These are phyloP conservation scores for Phenganax stokvisi DNA, from an alignment of 92 coral and sea anemone genomes.

Conservation along the genomic window DNA sequence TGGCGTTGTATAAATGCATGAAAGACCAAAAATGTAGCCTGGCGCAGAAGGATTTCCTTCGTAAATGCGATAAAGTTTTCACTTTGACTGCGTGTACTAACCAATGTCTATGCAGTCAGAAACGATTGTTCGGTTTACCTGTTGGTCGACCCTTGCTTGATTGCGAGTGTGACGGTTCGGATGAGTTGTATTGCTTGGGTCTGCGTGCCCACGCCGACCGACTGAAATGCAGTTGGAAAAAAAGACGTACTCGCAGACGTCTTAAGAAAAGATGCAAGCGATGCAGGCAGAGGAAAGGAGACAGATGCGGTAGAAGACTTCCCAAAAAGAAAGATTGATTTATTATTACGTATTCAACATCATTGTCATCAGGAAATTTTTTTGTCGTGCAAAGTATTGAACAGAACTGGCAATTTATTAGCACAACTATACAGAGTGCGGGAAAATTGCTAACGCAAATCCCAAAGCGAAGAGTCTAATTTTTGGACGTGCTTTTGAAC, in stretches of 20 bases:
- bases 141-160: slow-evolving; percentile 23
- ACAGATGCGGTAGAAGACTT: not conserved
- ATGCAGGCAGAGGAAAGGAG: slow-evolving; percentile 17
- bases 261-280: not conserved
- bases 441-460: too few species aligned
- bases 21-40: slow-evolving; percentile 2
- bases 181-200: slow-evolving; percentile 26
- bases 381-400: not conserved
- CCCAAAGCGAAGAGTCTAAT: too few species aligned
- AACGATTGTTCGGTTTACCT: slow-evolving; percentile 13
- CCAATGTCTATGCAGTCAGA: slow-evolving; percentile 29
- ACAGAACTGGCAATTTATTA: not conserved
- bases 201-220: slow-evolving; percentile 31
- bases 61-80: slow-evolving; percentile 20
- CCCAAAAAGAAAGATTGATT: slow-evolving; percentile 3
- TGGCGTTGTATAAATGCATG: slow-evolving; percentile 5
- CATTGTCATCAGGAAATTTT: not conserved
- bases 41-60: slow-evolving; percentile 26
- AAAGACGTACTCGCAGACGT: not conserved
- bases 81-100: slow-evolving; percentile 7
- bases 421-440: not conserved
- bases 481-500: too few species aligned
- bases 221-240: slow-evolving; percentile 23
- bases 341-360: not conserved
- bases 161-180: slow-evolving; percentile 33